phyloP scores from a whole-genome alignment of 2,797 vertebrate genomes.

The Parambassis ranga region DNA sequence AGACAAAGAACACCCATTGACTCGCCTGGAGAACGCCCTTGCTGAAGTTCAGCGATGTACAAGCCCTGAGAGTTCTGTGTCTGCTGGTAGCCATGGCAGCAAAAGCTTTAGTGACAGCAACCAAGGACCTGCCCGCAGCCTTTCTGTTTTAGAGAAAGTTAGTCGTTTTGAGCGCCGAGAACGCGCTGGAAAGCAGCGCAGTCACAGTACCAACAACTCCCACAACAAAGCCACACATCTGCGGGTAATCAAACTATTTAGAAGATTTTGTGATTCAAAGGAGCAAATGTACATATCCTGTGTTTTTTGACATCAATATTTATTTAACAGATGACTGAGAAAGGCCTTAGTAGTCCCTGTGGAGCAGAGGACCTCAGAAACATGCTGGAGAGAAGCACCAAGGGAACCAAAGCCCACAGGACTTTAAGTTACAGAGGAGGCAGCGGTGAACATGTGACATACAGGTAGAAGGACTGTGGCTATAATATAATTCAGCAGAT shows the following conservation, averaged over 20 bases:
- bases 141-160: conserved; percentile 92
- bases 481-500: no score
- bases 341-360: conserved; percentile 40
- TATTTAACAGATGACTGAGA: conserved; percentile 28
- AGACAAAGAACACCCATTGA: conserved; percentile 76
- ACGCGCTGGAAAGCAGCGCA: conserved; percentile 71
- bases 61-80: conserved; percentile 56
- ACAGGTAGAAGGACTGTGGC: conserved; percentile 34
- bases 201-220: conserved; percentile 56
- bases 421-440: conserved; percentile 69
- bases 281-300: neutral
- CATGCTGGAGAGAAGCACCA: conserved; percentile 68
- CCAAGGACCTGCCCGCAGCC: conserved; percentile 67
- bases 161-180: conserved; percentile 89
- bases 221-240: conserved; percentile 45
- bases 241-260: conserved; percentile 31
- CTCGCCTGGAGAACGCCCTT: conserved; percentile 79
- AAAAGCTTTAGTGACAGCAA: conserved; percentile 29
- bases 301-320: neutral
- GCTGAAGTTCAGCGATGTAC: conserved; percentile 75
- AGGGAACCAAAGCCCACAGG: conserved; percentile 56
- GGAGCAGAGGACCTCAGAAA: conserved; percentile 77
- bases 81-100: conserved; percentile 49
- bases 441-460: conserved; percentile 51
- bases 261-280: neutral